phyloP scores from a whole-genome alignment of 2,888 invertebrate species.

The Bhutanitis thaidina region DNA sequence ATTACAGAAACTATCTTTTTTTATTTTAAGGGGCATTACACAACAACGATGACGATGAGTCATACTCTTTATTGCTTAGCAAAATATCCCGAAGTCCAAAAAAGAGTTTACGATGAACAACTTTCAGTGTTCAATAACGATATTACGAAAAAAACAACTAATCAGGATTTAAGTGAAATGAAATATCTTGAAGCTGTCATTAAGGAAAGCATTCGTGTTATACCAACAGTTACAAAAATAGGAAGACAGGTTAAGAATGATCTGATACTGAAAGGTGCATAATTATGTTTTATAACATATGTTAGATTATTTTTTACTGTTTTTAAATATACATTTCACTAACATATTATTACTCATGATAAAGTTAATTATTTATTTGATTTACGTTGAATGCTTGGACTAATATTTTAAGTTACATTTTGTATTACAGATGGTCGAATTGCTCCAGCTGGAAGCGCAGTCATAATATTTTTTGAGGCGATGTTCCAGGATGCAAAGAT shows the following conservation, averaged over 20 bases:
- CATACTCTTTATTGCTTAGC: constrained; percentile 36
- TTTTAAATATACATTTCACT: too few species aligned
- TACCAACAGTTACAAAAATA: constrained; percentile 40
- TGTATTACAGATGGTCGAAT: constrained; percentile 36
- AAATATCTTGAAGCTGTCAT: constrained; percentile 42
- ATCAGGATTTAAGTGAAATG: constrained; percentile 37
- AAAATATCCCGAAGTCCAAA: constrained; percentile 34
- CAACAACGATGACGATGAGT: constrained; percentile 37
- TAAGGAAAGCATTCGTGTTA: constrained; percentile 37
- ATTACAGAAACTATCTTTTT: too few species aligned
- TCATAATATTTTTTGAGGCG: constrained; percentile 36
- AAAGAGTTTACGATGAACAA: constrained; percentile 36
- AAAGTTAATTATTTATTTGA: too few species aligned
- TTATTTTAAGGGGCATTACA: constrained; percentile 34
- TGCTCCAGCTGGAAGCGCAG: constrained; percentile 34
- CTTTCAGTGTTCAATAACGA: constrained; percentile 31
- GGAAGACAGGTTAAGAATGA: constrained; percentile 36
- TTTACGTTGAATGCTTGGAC: too few species aligned
- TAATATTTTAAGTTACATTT: too few species aligned
- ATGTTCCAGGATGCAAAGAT: constrained; percentile 32
- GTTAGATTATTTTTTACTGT: too few species aligned
- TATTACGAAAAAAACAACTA: constrained; percentile 29
- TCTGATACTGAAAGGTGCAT: constrained; percentile 34
- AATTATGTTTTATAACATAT: constrained; percentile 28
- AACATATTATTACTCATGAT: too few species aligned